Evolutionary conservation across 2,888 invertebrate genomes (phyloP).

Genomic region (Periphyllus acericola): DNA sequence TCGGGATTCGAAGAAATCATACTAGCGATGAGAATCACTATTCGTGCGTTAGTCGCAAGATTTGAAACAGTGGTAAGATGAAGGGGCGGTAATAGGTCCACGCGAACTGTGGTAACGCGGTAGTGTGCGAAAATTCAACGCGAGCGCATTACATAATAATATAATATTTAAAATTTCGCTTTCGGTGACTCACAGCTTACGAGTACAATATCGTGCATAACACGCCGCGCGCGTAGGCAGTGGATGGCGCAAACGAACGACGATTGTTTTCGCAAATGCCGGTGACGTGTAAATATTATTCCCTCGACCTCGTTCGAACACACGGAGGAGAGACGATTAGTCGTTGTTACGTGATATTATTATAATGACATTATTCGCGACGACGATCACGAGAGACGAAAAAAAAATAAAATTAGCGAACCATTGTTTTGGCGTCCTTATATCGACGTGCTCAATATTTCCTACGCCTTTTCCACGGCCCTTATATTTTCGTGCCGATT

Average conservation of each 20-base stretch:
- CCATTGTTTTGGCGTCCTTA: neutral
- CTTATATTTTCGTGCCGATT: neutral
- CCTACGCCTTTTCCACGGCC: neutral
- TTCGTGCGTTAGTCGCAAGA: too few species aligned
- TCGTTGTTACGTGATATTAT: slow-evolving; percentile 21
- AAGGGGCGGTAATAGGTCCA: neutral
- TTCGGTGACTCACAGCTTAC: slow-evolving; percentile 1
- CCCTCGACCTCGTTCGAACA: neutral
- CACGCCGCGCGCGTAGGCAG: neutral
- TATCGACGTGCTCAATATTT: neutral
- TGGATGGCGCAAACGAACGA: neutral
- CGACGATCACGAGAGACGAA: neutral
- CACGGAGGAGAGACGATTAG: neutral
- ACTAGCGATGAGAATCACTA: too few species aligned
- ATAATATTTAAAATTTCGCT: slow-evolving; percentile 30
- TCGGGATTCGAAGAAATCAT: too few species aligned
- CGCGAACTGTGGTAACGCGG: neutral
- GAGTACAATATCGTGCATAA: neutral
- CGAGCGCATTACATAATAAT: slow-evolving; percentile 11
- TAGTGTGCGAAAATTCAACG: neutral
- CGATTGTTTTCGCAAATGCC: slow-evolving; percentile 40
- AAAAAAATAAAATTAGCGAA: neutral
- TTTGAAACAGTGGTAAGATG: neutral
- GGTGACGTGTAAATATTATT: neutral
- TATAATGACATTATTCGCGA: neutral